Evolutionary conservation across 1,140 invertebrate species (phyloP).

Genomic region (Saxidomus purpurata): DNA sequence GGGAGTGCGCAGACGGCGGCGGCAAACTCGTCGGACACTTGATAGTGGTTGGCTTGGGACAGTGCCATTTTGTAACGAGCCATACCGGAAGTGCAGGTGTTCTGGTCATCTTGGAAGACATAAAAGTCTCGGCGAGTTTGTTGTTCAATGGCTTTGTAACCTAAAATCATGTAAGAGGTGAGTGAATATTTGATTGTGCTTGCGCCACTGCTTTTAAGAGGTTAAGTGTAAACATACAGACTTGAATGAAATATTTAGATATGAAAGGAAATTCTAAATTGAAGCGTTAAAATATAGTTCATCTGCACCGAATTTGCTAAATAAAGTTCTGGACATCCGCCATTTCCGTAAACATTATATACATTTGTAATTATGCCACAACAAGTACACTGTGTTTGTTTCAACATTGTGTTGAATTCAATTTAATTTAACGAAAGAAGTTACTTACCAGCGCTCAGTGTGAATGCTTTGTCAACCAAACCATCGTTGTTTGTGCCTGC

Average conservation of each 20-base stretch:
- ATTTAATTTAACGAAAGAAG: too few species aligned
- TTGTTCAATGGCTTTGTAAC: constrained; percentile 61
- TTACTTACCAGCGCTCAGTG: constrained; percentile 66
- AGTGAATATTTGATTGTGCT: neutral
- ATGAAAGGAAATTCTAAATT: too few species aligned
- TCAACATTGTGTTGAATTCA: too few species aligned
- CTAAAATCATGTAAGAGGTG: constrained; percentile 4
- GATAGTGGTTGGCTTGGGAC: constrained; percentile 49
- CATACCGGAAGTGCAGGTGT: constrained; percentile 44
- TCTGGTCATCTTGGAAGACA: constrained; percentile 64
- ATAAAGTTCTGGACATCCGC: too few species aligned
- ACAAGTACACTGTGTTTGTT: too few species aligned
- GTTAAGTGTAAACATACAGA: too few species aligned
- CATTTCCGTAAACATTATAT: too few species aligned
- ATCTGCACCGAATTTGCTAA: too few species aligned
- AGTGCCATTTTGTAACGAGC: constrained; percentile 57
- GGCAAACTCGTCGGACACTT: constrained; percentile 64
- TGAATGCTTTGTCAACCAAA: constrained; percentile 61
- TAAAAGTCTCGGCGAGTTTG: constrained; percentile 53
- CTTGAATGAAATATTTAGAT: too few species aligned
- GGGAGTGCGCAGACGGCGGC: constrained; percentile 57
- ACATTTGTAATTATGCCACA: too few species aligned
- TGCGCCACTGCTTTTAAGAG: too few species aligned
- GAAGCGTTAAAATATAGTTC: too few species aligned
- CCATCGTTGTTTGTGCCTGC: constrained; percentile 65